Base-by-base conservation (phyloP, 2,797 vertebrate species). In the Xenentodon cancila region DNA sequence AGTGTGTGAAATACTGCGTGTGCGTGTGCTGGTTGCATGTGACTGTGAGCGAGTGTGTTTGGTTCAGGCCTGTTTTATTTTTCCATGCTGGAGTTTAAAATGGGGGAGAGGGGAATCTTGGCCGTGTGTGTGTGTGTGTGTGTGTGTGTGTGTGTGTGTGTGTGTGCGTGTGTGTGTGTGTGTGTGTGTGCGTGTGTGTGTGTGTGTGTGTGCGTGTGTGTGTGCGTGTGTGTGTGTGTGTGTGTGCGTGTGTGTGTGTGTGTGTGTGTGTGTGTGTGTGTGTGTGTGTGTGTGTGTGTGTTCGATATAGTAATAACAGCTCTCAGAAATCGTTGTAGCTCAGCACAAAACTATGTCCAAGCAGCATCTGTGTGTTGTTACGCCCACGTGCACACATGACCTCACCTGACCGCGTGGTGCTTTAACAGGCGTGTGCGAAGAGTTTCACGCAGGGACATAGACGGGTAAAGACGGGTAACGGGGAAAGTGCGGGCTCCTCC, bases 291-390 rank as follows among this genome's bases (percentile, higher is more conserved):
- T 25, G 34, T 12, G 9, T 68, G 50, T 59, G 53, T 68, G 2
- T 51, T 64, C 25, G 56, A 58, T 70, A 61, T 60, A 54, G 72
- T 59, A 73, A 82, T 75, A 77, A 73, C 73, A 69, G 64, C 59
- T 19, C 75, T 46, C 84, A 75, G 84, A 82, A 88, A 80, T 59
- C 62, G 46, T 59, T 68, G 67, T 69, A 65, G 32, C 78, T 18
- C 30, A 82, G 46, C 53, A 52, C 44, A 57, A 79, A 84, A 83
- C 83, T 22, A 59, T 37, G 34, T 3, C 64, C 74, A 25, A 16
- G 68, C 45, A n/a, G 12, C 37, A 13, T 50, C 18, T 22, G 17
- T 22, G 17, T 44, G 30, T 53, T 0, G 55, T n/a, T 25, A 55
- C 44, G 50, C 55, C 40, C 20, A 44, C 64, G 46, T 16, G 30